Conservation (phyloP, 2,113 vertebrate genomes). For the human region GRCh38 chr20:58845001-58845500, state of each 20-base stretch:
- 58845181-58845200: not conserved
- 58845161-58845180: not conserved
- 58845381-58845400: not conserved
- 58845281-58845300: not conserved
- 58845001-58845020: not conserved
- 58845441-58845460: not conserved
- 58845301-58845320: not conserved
- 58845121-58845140: not conserved
- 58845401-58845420: too few relatives aligned
- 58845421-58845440: not conserved
- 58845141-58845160: not conserved
- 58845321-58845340: not conserved
- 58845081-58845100: not conserved
- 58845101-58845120: not conserved
- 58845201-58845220: not conserved
- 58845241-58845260: not conserved
- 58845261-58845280: not conserved
- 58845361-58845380: not conserved
- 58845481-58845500: not conserved
- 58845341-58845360: not conserved
- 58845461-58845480: not conserved
- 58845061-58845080: not conserved
- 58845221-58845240: not conserved
- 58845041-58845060: not conserved
- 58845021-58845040: too few relatives aligned